phyloP scores from a whole-genome alignment of 2,888 invertebrate genomes.

The Anthrax anthrax region DNA sequence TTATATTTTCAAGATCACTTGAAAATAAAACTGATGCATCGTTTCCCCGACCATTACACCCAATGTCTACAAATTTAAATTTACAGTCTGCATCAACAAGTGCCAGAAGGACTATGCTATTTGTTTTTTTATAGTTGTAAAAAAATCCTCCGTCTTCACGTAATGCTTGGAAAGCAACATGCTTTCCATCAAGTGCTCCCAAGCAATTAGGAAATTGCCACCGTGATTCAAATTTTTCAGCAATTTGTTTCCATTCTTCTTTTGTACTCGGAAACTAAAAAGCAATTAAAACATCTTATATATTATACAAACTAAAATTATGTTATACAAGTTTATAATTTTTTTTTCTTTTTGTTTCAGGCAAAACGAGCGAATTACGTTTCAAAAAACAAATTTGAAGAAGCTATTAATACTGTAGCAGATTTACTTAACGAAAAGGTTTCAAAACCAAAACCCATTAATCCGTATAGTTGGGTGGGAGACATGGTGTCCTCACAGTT shows the following conservation, averaged over 20 bases:
- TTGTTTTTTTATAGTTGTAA: not conserved
- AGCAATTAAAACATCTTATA: not conserved
- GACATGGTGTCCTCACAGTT: not conserved
- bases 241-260: not conserved
- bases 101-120: not conserved
- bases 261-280: not conserved
- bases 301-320: not conserved
- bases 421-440: too few relatives aligned
- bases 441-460: too few relatives aligned
- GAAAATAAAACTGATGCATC: not conserved
- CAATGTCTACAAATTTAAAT: not conserved
- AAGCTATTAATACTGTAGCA: not conserved
- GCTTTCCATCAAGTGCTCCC: not conserved
- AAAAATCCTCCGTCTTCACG: not conserved
- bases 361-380: not conserved
- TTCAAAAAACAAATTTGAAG: not conserved
- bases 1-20: not conserved
- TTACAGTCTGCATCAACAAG: not conserved
- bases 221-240: not conserved
- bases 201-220: not conserved
- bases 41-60: not conserved
- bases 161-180: not conserved
- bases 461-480: too few relatives aligned
- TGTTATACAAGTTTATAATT: not conserved
- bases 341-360: not conserved